Percentiles rank a stretch among this genome's conserved stretches.
Evolutionary conservation across 2,113 vertebrate genomes (phyloP).

Genomic region (Nothoprocta pentlandii): DNA sequence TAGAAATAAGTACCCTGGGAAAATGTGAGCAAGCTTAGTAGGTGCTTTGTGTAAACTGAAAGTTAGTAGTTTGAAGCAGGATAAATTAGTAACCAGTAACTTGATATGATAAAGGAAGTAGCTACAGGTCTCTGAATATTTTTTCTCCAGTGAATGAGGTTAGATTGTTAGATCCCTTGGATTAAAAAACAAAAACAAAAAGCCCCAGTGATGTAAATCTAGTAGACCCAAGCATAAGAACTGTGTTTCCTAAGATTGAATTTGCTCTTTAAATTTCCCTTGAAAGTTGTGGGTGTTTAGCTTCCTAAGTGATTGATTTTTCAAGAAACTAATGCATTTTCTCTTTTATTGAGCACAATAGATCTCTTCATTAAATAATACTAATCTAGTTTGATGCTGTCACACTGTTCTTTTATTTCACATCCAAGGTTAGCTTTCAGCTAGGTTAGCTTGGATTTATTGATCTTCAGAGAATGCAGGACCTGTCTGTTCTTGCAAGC

Average conservation of each 20-base stretch:
- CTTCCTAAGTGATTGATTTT: not conserved
- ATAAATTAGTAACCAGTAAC: not conserved
- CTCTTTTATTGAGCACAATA: not conserved
- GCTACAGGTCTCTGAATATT: not conserved
- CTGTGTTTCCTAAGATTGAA: not conserved
- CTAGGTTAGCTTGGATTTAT: not conserved
- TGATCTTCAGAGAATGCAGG: not conserved
- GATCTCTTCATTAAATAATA: not conserved
- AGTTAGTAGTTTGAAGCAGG: not conserved
- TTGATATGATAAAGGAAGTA: not conserved
- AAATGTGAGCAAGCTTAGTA: not conserved
- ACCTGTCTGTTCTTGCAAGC: not conserved
- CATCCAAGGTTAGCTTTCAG: not conserved
- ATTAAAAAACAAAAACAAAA: not conserved
- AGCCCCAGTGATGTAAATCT: not conserved
- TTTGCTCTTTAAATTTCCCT: conserved; percentile 2
- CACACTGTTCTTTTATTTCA: conserved; percentile 1
- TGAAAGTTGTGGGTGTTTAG: not conserved
- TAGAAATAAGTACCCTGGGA: not conserved
- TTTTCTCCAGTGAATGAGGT: not conserved
- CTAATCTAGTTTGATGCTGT: not conserved
- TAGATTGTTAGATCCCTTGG: not conserved
- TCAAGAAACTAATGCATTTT: not conserved
- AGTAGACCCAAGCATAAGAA: not conserved
- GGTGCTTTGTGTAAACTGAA: not conserved